Percentiles rank a stretch among this genome's conserved stretches.
Evolutionary conservation across 2,888 invertebrate species (phyloP).

Genomic region (Crepidodera aurea): DNA sequence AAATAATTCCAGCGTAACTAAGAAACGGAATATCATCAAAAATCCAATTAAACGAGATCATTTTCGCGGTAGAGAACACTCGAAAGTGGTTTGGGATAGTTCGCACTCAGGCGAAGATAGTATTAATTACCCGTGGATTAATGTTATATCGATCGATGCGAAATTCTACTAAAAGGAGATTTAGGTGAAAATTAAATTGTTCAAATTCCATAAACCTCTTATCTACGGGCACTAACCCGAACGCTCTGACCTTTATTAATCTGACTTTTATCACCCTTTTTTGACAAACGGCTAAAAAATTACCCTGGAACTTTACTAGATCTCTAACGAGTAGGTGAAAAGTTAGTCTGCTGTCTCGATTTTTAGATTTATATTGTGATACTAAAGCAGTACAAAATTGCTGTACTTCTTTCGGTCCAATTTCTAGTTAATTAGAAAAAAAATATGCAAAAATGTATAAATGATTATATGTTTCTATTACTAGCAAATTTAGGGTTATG

Average conservation of each 20-base stretch:
- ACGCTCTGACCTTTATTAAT: slow-evolving; percentile 27
- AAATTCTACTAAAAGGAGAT: slow-evolving; percentile 48
- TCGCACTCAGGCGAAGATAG: slow-evolving; percentile 57
- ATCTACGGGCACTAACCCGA: slow-evolving; percentile 28
- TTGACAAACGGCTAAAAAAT: slow-evolving; percentile 13
- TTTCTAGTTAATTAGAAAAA: no score
- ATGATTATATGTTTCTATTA: no score
- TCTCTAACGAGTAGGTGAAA: no score
- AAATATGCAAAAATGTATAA: no score
- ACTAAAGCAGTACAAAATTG: no score
- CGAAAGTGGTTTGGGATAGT: slow-evolving; percentile 50
- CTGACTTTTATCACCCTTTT: slow-evolving; percentile 21
- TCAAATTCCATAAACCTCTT: slow-evolving; percentile 48
- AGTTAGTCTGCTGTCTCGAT: no score
- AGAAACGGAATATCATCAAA: background rate
- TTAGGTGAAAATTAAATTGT: slow-evolving; percentile 51
- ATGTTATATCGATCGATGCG: slow-evolving; percentile 54
- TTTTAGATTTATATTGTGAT: no score
- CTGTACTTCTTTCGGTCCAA: no score
- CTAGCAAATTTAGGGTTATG: no score
- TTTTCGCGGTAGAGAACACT: slow-evolving; percentile 25
- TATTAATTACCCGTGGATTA: slow-evolving; percentile 60
- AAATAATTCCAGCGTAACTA: background rate
- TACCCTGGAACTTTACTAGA: background rate
- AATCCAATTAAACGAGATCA: slow-evolving; percentile 25